Conservation (phyloP, 2,113 vertebrate genomes). For the Opisthocomus hoazin region DNA sequence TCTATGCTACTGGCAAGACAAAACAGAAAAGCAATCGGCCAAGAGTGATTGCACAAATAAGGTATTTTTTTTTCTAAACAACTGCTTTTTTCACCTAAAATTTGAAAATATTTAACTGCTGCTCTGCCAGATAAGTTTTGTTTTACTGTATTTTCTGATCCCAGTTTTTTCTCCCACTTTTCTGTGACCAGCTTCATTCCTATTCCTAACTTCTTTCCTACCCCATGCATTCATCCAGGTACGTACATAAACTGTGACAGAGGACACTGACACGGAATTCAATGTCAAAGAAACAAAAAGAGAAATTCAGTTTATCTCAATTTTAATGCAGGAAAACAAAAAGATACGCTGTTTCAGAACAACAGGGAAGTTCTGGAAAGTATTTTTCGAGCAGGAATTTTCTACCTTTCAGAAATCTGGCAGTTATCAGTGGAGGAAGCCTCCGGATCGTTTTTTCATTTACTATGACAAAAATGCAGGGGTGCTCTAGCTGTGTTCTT, state of each 20-base stretch:
- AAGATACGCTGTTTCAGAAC: neutral
- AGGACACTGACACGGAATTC: neutral
- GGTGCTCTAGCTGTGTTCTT: neutral
- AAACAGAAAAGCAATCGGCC: neutral
- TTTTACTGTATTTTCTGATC: neutral
- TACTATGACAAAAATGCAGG: neutral
- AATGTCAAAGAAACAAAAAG: neutral
- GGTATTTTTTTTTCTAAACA: neutral
- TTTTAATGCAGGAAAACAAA: neutral
- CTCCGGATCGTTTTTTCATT: neutral
- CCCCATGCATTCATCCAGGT: neutral
- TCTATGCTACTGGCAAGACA: neutral
- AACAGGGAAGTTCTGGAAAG: neutral
- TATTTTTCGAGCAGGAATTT: neutral
- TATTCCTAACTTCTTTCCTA: neutral
- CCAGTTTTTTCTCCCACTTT: rapidly evolving
- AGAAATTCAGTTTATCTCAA: neutral
- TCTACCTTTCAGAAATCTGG: neutral
- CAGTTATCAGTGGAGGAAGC: neutral
- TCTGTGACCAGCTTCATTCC: neutral
- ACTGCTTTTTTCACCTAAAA: neutral
- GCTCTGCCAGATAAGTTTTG: neutral
- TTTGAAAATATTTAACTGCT: neutral
- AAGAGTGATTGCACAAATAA: neutral
- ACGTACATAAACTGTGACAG: neutral